Conservation (phyloP, 2,797 vertebrate genomes). For the Cirrhinus molitorella region DNA sequence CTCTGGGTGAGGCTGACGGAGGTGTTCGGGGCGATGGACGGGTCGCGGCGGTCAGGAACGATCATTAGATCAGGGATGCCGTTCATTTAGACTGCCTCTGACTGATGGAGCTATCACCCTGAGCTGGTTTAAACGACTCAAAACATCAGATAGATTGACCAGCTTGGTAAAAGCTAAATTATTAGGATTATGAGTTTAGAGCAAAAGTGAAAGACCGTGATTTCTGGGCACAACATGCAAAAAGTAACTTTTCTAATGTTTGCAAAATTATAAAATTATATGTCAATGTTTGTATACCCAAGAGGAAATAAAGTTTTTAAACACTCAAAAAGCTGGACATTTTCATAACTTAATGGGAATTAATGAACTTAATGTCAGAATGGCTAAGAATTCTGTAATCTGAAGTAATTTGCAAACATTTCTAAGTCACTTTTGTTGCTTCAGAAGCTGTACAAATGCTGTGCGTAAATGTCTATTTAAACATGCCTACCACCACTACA, state of each 20-base stretch:
- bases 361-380: too few relatives aligned
- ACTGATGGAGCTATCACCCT: constrained; percentile 80
- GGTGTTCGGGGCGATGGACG: constrained; percentile 74
- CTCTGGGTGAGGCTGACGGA: constrained; percentile 74
- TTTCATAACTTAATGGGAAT: too few relatives aligned
- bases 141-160: neutral
- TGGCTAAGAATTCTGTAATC: too few relatives aligned
- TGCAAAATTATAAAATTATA: too few relatives aligned
- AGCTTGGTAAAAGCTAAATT: too few relatives aligned
- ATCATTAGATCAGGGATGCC: constrained; percentile 77
- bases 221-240: constrained; percentile 23
- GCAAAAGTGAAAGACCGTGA: constrained; percentile 67
- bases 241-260: too few relatives aligned
- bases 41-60: constrained; percentile 70
- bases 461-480: too few relatives aligned
- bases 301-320: neutral
- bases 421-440: neutral
- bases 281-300: neutral
- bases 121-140: constrained; percentile 51
- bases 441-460: too few relatives aligned
- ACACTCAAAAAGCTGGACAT: neutral
- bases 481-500: too few relatives aligned
- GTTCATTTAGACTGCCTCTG: constrained; percentile 76
- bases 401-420: too few relatives aligned
- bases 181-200: constrained; percentile 58